phyloP scores from a whole-genome alignment of 2,797 vertebrate species.

The Neopelma chrysocephalum region DNA sequence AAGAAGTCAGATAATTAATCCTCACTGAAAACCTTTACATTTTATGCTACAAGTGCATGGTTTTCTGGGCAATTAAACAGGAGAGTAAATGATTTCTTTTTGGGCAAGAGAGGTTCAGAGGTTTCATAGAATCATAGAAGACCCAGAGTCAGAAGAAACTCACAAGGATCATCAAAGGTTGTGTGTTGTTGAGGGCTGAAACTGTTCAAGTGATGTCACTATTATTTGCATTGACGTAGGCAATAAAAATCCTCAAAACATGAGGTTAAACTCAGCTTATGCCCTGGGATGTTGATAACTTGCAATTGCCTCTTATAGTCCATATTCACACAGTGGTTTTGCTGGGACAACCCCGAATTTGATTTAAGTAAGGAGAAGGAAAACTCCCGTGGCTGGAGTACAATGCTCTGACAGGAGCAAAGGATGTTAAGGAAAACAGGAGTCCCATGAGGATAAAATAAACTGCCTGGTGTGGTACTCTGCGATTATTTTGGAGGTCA shows the following conservation, averaged over 20 bases:
- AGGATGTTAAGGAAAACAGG: no score
- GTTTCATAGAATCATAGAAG: neutral
- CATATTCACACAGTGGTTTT: neutral
- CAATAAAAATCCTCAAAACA: neutral
- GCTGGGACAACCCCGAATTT: neutral
- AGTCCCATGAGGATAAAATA: neutral
- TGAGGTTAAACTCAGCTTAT: neutral
- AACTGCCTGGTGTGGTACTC: neutral
- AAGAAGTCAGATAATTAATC: neutral
- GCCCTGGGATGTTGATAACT: neutral
- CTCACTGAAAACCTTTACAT: neutral
- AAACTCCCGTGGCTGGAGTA: neutral
- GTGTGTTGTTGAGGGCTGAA: neutral
- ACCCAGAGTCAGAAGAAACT: neutral
- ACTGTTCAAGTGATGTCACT: neutral
- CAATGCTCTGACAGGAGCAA: neutral
- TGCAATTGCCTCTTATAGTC: neutral
- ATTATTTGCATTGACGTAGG: neutral
- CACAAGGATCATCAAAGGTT: neutral
- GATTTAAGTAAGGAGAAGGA: neutral
- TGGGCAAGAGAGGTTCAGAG: neutral
- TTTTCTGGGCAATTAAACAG: neutral
- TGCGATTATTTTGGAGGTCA: neutral
- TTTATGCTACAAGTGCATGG: neutral
- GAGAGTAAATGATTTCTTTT: neutral